Conservation (phyloP, 2,888 invertebrate genomes). For the Aplocera efformata region DNA sequence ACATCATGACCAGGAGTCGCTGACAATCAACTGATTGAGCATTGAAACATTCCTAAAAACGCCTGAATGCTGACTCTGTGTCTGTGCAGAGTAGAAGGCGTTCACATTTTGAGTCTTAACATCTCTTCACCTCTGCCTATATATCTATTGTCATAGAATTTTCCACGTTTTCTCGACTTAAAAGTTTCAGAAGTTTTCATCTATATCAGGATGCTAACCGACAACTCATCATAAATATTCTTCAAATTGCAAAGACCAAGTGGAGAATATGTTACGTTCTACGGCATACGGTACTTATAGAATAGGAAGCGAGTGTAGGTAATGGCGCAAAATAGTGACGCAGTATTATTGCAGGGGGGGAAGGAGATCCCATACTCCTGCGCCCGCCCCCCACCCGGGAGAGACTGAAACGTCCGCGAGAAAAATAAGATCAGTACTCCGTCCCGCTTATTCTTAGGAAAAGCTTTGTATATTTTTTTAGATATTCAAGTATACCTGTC, state of each 20-base stretch:
- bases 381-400: conserved; percentile 51
- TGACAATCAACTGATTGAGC: no score
- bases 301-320: conserved; percentile 81
- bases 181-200: no score
- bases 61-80: no score
- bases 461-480: conserved; percentile 73
- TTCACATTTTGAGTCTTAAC: no score
- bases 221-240: no score
- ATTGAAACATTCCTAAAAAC: no score
- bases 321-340: conserved; percentile 82
- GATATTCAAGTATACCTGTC: conserved; percentile 51
- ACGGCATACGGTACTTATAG: conserved; percentile 72
- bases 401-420: conserved; percentile 80
- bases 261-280: conserved; percentile 50
- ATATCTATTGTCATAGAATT: no score
- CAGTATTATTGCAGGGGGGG: conserved; percentile 80
- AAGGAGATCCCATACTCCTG: conserved; percentile 52
- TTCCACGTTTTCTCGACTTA: no score
- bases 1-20: no score
- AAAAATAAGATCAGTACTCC: conserved; percentile 80
- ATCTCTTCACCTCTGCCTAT: no score
- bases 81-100: no score
- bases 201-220: no score
- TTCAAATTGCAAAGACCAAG: conserved; percentile 1
- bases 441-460: conserved; percentile 78